Evolutionary conservation across 2,888 invertebrate genomes (phyloP).

Genomic region (Andrena fulva): DNA sequence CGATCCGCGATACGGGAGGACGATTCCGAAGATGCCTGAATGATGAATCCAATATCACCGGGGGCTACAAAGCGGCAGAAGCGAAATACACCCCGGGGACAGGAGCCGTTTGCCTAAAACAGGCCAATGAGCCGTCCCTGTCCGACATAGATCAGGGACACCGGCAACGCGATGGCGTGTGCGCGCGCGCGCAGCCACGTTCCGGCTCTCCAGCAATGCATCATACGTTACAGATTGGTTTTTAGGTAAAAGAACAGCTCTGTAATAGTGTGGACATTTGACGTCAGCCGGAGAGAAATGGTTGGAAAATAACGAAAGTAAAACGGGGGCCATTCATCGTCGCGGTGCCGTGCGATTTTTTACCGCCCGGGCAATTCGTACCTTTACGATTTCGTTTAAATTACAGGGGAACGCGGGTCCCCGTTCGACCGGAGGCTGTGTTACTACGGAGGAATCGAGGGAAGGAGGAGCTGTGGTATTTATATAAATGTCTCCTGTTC

Average conservation of each 20-base stretch:
- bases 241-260: slow-evolving; percentile 65
- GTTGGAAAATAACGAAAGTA: slow-evolving; percentile 74
- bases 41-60: slow-evolving; percentile 75
- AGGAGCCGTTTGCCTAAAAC: slow-evolving; percentile 74
- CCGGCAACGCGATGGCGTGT: slow-evolving; percentile 47
- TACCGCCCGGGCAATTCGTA: slow-evolving; percentile 48
- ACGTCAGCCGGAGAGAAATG: slow-evolving; percentile 67
- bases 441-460: slow-evolving; percentile 47
- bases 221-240: slow-evolving; percentile 73
- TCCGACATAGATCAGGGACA: slow-evolving; percentile 66
- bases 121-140: slow-evolving; percentile 71
- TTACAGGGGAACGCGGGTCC: slow-evolving; percentile 44
- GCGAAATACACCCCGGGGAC: slow-evolving; percentile 76
- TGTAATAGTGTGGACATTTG: slow-evolving; percentile 67
- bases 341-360: slow-evolving; percentile 62
- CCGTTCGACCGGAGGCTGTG: slow-evolving; percentile 27
- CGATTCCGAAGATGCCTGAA: slow-evolving; percentile 72
- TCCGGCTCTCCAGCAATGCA: slow-evolving; percentile 53
- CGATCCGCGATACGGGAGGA: slow-evolving; percentile 28
- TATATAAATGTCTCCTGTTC: slow-evolving; percentile 39
- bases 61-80: slow-evolving; percentile 63
- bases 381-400: slow-evolving; percentile 66
- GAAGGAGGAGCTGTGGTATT: slow-evolving; percentile 21
- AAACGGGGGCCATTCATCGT: slow-evolving; percentile 65
- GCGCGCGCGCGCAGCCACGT: slow-evolving; percentile 14